Evolutionary conservation across 2,888 invertebrate species (phyloP).

Genomic region (Amiota communis): DNA sequence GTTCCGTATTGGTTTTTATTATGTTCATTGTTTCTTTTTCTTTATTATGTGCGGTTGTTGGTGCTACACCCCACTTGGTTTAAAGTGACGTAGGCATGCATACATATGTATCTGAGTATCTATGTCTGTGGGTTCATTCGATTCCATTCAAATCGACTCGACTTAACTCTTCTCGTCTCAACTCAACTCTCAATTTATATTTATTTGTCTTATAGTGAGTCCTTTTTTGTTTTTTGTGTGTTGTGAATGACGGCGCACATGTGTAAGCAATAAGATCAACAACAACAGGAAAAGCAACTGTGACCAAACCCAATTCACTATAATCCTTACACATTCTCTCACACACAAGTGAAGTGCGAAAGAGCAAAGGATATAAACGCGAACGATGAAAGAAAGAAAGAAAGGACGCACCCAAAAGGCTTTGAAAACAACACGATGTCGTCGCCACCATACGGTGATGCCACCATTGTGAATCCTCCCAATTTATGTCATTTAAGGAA

Average conservation of each 20-base stretch:
- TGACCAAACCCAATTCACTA: constrained; percentile 50
- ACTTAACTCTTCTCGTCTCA: constrained; percentile 21
- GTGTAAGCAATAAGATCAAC: constrained; percentile 17
- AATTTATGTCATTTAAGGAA: neutral
- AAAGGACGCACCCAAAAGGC: constrained; percentile 14
- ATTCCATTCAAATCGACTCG: neutral
- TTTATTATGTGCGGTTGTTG: neutral
- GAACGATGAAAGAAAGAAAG: neutral
- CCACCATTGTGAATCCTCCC: too few relatives aligned
- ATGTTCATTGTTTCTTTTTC: constrained; percentile 13
- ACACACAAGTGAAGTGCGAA: constrained; percentile 42
- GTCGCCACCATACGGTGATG: too few relatives aligned
- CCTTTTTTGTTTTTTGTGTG: too few relatives aligned
- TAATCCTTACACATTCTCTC: neutral
- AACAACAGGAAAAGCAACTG: constrained; percentile 26
- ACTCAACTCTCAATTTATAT: neutral
- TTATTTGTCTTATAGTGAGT: constrained; percentile 17
- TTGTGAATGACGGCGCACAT: constrained; percentile 1
- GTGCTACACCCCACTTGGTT: too few relatives aligned
- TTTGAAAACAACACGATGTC: too few relatives aligned
- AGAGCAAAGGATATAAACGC: neutral
- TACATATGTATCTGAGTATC: constrained; percentile 34
- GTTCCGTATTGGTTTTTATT: constrained; percentile 27
- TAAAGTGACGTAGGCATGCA: neutral
- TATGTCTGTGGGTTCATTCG: constrained; percentile 26